phyloP scores from a whole-genome alignment of 2,113 vertebrate species.

The Pungitius pungitius region DNA sequence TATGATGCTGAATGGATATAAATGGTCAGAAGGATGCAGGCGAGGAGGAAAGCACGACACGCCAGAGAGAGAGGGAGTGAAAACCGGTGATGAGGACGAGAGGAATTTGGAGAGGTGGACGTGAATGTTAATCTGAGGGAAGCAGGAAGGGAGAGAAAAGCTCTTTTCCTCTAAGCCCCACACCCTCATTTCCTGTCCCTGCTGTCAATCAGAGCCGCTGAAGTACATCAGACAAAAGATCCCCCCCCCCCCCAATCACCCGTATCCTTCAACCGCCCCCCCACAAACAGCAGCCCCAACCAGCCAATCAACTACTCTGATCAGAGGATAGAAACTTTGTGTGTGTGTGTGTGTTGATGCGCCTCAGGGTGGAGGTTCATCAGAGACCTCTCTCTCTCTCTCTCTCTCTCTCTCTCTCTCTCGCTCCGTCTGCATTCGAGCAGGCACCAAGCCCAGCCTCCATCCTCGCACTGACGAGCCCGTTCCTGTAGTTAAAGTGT shows the following conservation, averaged over 20 bases:
- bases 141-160: slow-evolving; percentile 61
- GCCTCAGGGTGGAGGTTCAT: slow-evolving; percentile 48
- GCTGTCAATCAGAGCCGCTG: slow-evolving; percentile 70
- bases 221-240: slow-evolving; percentile 64
- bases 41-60: slow-evolving; percentile 13
- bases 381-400: slow-evolving; percentile 68
- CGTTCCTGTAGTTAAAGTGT: slow-evolving; percentile 66
- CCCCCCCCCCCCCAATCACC: neutral
- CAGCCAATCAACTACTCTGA: slow-evolving; percentile 42
- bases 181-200: slow-evolving; percentile 70
- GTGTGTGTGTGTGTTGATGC: slow-evolving; percentile 15
- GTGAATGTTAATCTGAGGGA: slow-evolving; percentile 72
- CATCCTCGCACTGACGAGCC: slow-evolving; percentile 62
- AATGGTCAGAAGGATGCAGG: slow-evolving; percentile 41
- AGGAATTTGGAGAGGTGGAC: slow-evolving; percentile 62
- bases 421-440: slow-evolving; percentile 19
- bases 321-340: slow-evolving; percentile 14
- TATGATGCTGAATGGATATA: slow-evolving; percentile 41
- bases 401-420: slow-evolving; percentile 47
- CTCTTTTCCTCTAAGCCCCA: slow-evolving; percentile 64
- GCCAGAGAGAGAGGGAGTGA: neutral
- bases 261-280: neutral
- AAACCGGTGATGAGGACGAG: slow-evolving; percentile 38
- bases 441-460: slow-evolving; percentile 58
- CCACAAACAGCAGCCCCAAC: slow-evolving; percentile 41